Evolutionary conservation across 2,797 vertebrate genomes (phyloP).

Genomic region (Moxostoma hubbsi): DNA sequence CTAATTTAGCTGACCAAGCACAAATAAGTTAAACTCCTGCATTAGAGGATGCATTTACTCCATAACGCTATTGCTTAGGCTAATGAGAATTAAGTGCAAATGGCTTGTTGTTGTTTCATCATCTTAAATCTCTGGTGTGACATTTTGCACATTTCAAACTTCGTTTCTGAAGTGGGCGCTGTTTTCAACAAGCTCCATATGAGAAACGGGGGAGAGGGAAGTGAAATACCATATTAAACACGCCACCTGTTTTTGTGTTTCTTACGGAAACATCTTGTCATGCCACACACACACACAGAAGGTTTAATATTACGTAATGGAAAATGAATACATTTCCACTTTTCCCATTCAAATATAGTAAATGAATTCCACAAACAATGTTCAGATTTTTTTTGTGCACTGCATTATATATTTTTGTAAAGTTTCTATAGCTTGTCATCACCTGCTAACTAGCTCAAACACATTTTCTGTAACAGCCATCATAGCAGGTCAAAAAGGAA

Average conservation of each 20-base stretch:
- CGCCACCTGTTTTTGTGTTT: neutral
- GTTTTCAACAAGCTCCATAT: neutral
- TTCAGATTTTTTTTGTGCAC: neutral
- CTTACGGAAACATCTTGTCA: neutral
- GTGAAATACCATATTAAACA: neutral
- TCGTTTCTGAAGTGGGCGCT: neutral
- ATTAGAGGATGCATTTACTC: conserved; percentile 12
- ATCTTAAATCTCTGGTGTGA: neutral
- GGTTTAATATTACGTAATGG: neutral
- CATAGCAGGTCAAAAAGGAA: neutral
- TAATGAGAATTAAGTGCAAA: neutral
- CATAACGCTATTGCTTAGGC: neutral
- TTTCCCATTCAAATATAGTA: neutral
- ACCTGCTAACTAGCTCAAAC: neutral
- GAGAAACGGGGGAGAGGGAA: neutral
- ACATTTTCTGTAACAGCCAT: neutral
- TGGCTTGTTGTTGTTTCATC: neutral
- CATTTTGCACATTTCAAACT: neutral
- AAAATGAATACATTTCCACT: neutral
- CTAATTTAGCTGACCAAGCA: neutral
- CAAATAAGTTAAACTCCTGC: neutral
- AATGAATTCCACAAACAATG: neutral
- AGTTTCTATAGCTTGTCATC: neutral
- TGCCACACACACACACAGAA: too few species aligned
- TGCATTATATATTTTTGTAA: neutral